Evolutionary conservation across 92 coral and sea anemone genomes (phyloP), one percentile per base, ranked within the genome.

Genomic region (Paragorgia papillata): DNA sequence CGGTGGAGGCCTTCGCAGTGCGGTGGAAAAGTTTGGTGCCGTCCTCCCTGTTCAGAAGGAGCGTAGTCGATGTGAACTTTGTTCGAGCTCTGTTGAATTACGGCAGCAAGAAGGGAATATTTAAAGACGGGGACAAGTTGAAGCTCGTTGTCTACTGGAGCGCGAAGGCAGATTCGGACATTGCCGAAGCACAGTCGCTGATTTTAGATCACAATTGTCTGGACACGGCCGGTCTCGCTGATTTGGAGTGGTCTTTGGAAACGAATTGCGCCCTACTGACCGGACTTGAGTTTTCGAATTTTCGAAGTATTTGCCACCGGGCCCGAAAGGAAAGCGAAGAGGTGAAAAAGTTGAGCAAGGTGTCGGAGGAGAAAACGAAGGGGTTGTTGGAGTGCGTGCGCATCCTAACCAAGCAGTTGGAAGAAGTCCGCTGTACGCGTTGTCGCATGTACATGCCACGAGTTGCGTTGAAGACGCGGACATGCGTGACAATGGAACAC

Each of bases 401-500:
- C 49, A 88, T 92, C 48, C 89, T 95, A 12, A 85, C 97, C 49
- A 95, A 84, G 25, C 97, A 95, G 44, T 88, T 95, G 79, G 99
- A 95, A 60, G 97, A 91, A n/a, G 97, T 95, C 34, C 89, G 92
- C 64, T 95, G 99, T 53, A 80, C 66, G 75, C 92, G 97, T 32
- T 95, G 99, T 54, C 91, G 83, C 39, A 46, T 85, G 81, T 89
- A 61, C 85, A 81, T 95, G 67, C 99, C 99, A 22, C 90, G 99
- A 9, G 99, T 88, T 9, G 96, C 99, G 7, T 60, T 91, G 56
- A 95, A 91, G 80, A 85, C 92, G 0, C 89, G 99, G 46, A 95
- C 99, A 14, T 95, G 99, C 34, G 89, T 95, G 7, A 90, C 84
- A 39, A 62, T 75, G 81, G 95, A 92, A 57, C 99, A 95, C 80